Percentiles rank a stretch among this genome's conserved stretches.
phyloP scores from a whole-genome alignment of 1,140 invertebrate species.

The Drosophila rhopaloa region DNA sequence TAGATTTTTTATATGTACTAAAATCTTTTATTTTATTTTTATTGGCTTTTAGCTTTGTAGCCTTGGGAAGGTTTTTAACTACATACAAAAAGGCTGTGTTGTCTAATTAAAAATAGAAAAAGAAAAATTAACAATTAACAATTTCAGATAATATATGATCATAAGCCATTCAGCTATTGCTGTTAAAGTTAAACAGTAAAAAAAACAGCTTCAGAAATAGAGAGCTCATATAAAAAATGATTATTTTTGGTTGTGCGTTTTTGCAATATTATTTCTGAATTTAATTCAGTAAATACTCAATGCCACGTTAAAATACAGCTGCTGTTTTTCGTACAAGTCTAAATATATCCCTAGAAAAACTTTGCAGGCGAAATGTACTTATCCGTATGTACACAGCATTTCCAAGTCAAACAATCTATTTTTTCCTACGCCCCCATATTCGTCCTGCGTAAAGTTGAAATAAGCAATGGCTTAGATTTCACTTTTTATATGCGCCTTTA shows the following conservation, averaged over 20 bases:
- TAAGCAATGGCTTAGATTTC: constrained; percentile 49
- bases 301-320: constrained; percentile 26
- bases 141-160: too few species aligned
- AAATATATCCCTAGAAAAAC: constrained; percentile 18
- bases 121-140: too few species aligned
- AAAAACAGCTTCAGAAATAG: too few species aligned
- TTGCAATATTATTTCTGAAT: constrained; percentile 3
- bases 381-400: constrained; percentile 42
- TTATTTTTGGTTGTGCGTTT: too few species aligned
- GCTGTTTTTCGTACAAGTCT: constrained; percentile 12
- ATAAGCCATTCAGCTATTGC: too few species aligned
- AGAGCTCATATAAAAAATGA: too few species aligned
- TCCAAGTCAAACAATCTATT: constrained; percentile 52
- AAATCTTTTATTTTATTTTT: too few species aligned
- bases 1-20: background rate
- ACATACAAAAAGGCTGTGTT: too few species aligned
- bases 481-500: constrained; percentile 38
- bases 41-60: too few species aligned
- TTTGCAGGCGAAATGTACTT: constrained; percentile 27
- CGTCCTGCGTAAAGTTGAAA: constrained; percentile 23
- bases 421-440: constrained; percentile 12
- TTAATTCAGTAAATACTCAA: constrained; percentile 17
- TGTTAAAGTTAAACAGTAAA: too few species aligned
- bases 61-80: too few species aligned
- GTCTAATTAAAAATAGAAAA: too few species aligned